Evolutionary conservation across 2,888 invertebrate species (phyloP).

Genomic region (Panopea generosa): DNA sequence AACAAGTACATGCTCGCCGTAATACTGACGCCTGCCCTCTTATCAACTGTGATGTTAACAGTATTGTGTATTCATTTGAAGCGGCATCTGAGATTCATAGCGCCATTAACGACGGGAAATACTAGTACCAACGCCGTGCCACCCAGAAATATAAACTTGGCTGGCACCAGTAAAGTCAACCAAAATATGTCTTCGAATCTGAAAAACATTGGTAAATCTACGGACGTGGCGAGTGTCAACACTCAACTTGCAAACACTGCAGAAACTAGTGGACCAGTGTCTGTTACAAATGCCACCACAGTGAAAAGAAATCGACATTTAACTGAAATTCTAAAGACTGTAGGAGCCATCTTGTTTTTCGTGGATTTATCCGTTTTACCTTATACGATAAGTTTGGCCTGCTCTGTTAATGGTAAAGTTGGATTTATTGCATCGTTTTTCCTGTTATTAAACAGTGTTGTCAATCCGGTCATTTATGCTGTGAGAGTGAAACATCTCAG

Average conservation of each 20-base stretch:
- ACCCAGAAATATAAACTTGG: too few species aligned
- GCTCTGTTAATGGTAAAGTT: slow-evolving; percentile 1
- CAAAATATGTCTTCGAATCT: too few species aligned
- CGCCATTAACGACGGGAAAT: too few species aligned
- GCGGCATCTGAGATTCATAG: too few species aligned
- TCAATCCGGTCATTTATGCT: slow-evolving; percentile 26
- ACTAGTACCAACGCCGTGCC: too few species aligned
- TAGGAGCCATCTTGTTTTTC: slow-evolving; percentile 19
- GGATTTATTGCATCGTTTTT: slow-evolving; percentile 14
- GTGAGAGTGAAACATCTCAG: slow-evolving; percentile 18
- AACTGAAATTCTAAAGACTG: slow-evolving; percentile 9
- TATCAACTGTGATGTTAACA: slow-evolving; percentile 14
- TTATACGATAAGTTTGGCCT: background rate
- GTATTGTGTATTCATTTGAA: slow-evolving; percentile 10
- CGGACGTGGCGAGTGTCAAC: too few species aligned
- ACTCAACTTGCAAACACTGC: too few species aligned
- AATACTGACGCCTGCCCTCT: slow-evolving; percentile 12
- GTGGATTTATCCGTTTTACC: slow-evolving; percentile 26
- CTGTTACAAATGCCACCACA: too few species aligned
- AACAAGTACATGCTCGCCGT: slow-evolving; percentile 25
- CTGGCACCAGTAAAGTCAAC: too few species aligned
- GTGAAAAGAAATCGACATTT: background rate
- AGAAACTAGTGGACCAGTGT: too few species aligned
- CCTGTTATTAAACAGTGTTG: slow-evolving; percentile 21
- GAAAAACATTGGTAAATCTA: too few species aligned